Conservation (phyloP, 2,797 vertebrate species). For the Smutsia gigantea region DNA sequence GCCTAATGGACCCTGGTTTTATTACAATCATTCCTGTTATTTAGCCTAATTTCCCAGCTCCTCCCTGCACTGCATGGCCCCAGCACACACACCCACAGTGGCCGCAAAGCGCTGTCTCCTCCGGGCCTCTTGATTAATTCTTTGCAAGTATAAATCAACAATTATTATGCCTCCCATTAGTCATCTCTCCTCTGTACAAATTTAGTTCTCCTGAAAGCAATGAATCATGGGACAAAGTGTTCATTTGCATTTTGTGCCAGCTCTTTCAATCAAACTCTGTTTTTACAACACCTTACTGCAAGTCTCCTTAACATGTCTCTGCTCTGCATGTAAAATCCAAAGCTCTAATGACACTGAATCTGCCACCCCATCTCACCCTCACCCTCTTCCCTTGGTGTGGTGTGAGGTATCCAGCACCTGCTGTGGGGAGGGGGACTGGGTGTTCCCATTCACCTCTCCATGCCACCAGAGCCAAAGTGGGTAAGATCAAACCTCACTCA, state of each 20-base stretch:
- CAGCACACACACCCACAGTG: not conserved
- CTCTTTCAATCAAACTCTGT: constrained; percentile 77
- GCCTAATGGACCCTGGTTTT: not conserved
- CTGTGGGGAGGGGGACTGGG: not conserved
- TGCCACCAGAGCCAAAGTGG: not conserved
- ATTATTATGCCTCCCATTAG: constrained; percentile 72
- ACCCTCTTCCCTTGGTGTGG: not conserved
- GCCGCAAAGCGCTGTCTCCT: constrained; percentile 49
- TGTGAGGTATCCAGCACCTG: constrained; percentile 1
- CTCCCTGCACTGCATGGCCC: not conserved
- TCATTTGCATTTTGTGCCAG: constrained; percentile 68
- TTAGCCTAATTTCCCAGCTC: constrained; percentile 3
- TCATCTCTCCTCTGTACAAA: constrained; percentile 74
- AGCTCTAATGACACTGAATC: constrained; percentile 1
- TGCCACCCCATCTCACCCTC: not conserved
- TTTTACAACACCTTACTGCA: constrained; percentile 77
- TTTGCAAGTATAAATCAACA: constrained; percentile 72
- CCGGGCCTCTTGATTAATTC: constrained; percentile 73
- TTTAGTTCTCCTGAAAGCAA: constrained; percentile 73
- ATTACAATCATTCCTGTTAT: not conserved
- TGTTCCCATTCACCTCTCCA: not conserved
- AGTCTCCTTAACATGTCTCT: constrained; percentile 77
- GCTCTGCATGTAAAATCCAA: constrained; percentile 65
- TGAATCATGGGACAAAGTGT: constrained; percentile 70
- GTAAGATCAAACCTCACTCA: constrained; percentile 31